Conservation (phyloP, 2,113 vertebrate genomes). For the Lophotis ruficrista region DNA sequence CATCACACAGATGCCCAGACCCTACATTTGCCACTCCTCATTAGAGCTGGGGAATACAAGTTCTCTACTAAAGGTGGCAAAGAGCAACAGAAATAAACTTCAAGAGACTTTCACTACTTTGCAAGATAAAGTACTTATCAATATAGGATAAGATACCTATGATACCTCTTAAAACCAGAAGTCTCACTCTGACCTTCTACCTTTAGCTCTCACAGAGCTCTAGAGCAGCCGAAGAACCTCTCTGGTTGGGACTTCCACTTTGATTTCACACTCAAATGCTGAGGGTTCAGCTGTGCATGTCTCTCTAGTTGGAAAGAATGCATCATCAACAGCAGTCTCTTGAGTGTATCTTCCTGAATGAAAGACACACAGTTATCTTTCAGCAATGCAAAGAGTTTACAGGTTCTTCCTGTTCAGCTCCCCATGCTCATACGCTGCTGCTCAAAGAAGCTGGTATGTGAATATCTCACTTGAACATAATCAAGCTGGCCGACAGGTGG, state of each 20-base stretch:
- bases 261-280: not conserved
- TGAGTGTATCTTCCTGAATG: not conserved
- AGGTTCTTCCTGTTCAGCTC: not conserved
- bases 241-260: not conserved
- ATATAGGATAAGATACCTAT: not conserved
- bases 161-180: not conserved
- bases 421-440: not conserved
- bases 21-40: not conserved
- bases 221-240: not conserved
- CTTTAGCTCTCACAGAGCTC: not conserved
- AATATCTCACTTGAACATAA: not conserved
- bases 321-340: not conserved
- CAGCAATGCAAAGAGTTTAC: not conserved
- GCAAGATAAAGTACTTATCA: not conserved
- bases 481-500: slow-evolving; percentile 15
- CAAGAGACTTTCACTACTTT: not conserved
- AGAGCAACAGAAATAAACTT: not conserved
- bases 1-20: not conserved
- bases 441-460: not conserved
- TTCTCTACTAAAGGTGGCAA: not conserved
- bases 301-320: not conserved
- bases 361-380: not conserved
- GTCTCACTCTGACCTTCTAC: not conserved
- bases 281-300: not conserved
- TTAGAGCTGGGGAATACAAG: not conserved